Base-by-base conservation (phyloP, 2,113 vertebrate genomes). In the Pangasianodon hypophthalmus region DNA sequence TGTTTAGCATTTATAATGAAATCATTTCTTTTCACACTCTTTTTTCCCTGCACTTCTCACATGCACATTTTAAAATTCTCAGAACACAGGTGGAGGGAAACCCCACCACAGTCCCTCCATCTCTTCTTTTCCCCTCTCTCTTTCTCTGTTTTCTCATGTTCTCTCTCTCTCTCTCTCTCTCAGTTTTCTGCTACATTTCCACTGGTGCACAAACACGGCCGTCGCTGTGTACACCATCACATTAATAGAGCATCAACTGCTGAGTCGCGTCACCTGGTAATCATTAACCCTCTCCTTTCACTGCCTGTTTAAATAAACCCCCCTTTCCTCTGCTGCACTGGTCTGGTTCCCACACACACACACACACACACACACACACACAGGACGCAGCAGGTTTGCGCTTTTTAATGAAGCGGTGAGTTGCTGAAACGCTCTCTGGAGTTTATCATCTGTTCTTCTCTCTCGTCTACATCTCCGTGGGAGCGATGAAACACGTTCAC, bases 231-330 rank as follows among this genome's bases (percentile, higher is more conserved):
- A 60, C 37, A 58, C 58, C 24, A 13, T 58, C 19, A 71, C 69
- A 84, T 84, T 85, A 77, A 77, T 84, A 85, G 56, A 73, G 52
- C 37, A 44, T 85, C 81, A 44, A 50, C 37, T 77, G 67, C 71
- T 41, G 64, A 48, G 64, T 16, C 18, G 41, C 11, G 90, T 88
- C 95, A 95, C 91, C 92, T 95, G 95, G 94, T 92, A 95, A 84
- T 92, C 93, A 94, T 95, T 96, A 95, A 92, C 93, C 90, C 88
- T 92, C 91, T 46, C 75, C 56, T 91, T 88, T 91, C 92, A 90
- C 88, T 93, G 90, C 88, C 91, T 91, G 93, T 94, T 94, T 93
- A 92, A 94, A 93, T 88, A 48, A 86, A 91, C 93, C 91, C 91
- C 91, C 80, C 1, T 6, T 81, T 54, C 81, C 81, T 41, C 32